Percentiles rank a stretch among this genome's conserved stretches.
Conservation (phyloP, 2,888 invertebrate genomes). For the Apotomis betuletana region DNA sequence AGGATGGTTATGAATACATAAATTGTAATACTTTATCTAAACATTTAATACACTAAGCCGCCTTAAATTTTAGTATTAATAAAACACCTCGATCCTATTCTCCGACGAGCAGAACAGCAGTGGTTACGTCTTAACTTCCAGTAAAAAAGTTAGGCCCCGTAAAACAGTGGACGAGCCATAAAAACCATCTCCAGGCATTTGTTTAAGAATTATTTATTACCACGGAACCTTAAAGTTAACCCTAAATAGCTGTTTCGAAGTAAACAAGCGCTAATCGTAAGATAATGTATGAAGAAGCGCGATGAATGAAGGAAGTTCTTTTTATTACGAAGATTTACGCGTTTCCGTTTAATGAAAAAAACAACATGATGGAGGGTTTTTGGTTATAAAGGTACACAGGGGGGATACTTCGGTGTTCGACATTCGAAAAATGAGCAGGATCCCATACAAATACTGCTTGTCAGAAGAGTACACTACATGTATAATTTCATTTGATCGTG, state of each 20-base stretch:
- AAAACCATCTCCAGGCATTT: slow-evolving; percentile 34
- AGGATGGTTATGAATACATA: background rate
- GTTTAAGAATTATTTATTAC: slow-evolving; percentile 38
- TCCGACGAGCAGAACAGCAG: slow-evolving; percentile 24
- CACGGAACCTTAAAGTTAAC: slow-evolving; percentile 35
- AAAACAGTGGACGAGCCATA: slow-evolving; percentile 32
- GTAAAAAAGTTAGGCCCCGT: slow-evolving; percentile 37
- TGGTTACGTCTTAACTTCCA: slow-evolving; percentile 31
- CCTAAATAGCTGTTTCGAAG: slow-evolving; percentile 43
- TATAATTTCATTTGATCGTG: no score
- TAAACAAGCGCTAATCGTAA: slow-evolving; percentile 43
- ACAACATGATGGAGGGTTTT: background rate
- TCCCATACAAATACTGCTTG: no score
- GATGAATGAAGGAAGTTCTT: slow-evolving; percentile 40
- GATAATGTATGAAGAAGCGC: slow-evolving; percentile 32
- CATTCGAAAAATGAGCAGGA: no score
- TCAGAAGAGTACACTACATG: no score
- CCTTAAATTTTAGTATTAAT: slow-evolving; percentile 37
- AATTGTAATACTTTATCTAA: slow-evolving; percentile 5
- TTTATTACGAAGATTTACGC: slow-evolving; percentile 13
- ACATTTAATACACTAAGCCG: slow-evolving; percentile 8
- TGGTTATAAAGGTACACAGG: background rate
- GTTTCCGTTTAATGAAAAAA: background rate
- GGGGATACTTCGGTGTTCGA: no score
- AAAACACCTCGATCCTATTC: slow-evolving; percentile 27